Conservation (phyloP, 2,113 vertebrate genomes). For the Verasper variegatus region DNA sequence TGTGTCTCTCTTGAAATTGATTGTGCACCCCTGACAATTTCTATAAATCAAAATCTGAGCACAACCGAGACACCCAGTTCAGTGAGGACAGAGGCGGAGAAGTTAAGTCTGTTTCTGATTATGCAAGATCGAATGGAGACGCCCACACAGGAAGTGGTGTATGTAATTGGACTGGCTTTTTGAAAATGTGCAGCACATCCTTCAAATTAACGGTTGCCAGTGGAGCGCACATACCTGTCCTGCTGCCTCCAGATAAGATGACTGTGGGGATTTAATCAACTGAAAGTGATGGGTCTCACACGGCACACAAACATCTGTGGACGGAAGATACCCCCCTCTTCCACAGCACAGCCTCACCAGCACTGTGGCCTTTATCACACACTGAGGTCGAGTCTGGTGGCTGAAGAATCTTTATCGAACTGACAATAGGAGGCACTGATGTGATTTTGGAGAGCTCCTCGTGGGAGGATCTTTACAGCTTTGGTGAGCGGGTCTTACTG, state of each 20-base stretch:
- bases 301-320: slow-evolving; percentile 49
- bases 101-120: slow-evolving; percentile 34
- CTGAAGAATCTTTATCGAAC: slow-evolving; percentile 25
- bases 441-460: slow-evolving; percentile 24
- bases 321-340: slow-evolving; percentile 40
- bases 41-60: neutral
- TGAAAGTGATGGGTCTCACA: slow-evolving; percentile 53
- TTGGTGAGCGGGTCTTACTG: slow-evolving; percentile 10
- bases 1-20: neutral
- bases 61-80: neutral
- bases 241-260: slow-evolving; percentile 69
- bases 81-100: neutral
- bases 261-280: slow-evolving; percentile 58
- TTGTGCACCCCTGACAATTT: neutral
- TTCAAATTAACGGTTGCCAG: slow-evolving; percentile 54
- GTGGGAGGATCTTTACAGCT: slow-evolving; percentile 50
- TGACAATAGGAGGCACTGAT: slow-evolving; percentile 25
- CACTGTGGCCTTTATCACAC: slow-evolving; percentile 40
- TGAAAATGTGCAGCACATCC: slow-evolving; percentile 56
- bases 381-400: neutral
- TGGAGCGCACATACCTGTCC: slow-evolving; percentile 57
- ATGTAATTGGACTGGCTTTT: slow-evolving; percentile 45
- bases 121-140: slow-evolving; percentile 22
- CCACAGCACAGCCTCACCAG: slow-evolving; percentile 1
- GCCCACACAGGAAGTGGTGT: slow-evolving; percentile 58